These are phyloP conservation scores for Diadromus collaris DNA, from an alignment of 2,888 invertebrate genomes.

Conservation along the genomic window DNA sequence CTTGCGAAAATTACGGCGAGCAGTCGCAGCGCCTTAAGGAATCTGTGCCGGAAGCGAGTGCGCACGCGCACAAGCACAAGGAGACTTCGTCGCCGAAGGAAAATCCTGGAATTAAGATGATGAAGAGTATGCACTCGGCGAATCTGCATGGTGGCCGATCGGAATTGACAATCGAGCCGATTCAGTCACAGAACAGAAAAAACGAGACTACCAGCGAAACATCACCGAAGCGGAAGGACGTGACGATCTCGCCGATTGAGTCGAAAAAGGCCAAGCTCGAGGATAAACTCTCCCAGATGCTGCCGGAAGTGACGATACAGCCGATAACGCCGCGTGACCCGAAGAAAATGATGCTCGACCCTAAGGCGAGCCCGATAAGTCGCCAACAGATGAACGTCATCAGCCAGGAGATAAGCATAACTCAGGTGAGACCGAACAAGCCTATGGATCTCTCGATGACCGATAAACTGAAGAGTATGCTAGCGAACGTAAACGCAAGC, in stretches of 20 bases:
- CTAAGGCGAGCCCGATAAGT: constrained; percentile 69
- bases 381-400: constrained; percentile 76
- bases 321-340: constrained; percentile 69
- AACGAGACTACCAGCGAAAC: constrained; percentile 63
- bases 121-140: constrained; percentile 68
- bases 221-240: constrained; percentile 74
- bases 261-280: constrained; percentile 76
- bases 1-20: constrained; percentile 68
- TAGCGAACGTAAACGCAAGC: constrained; percentile 66
- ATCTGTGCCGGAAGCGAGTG: constrained; percentile 10
- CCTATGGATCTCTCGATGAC: constrained; percentile 66
- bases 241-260: constrained; percentile 74
- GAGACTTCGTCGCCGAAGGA: constrained; percentile 50
- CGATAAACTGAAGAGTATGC: constrained; percentile 73
- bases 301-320: constrained; percentile 78
- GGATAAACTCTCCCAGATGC: constrained; percentile 73
- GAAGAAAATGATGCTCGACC: constrained; percentile 66
- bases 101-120: constrained; percentile 61
- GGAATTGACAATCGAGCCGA: constrained; percentile 74
- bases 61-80: constrained; percentile 56
- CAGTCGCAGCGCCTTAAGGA: constrained; percentile 56
- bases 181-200: constrained; percentile 65
- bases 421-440: constrained; percentile 71
- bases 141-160: constrained; percentile 68
- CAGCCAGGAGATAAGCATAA: constrained; percentile 78